phyloP scores from a whole-genome alignment of 92 coral and sea anemone species.

The Siderastrea siderea region DNA sequence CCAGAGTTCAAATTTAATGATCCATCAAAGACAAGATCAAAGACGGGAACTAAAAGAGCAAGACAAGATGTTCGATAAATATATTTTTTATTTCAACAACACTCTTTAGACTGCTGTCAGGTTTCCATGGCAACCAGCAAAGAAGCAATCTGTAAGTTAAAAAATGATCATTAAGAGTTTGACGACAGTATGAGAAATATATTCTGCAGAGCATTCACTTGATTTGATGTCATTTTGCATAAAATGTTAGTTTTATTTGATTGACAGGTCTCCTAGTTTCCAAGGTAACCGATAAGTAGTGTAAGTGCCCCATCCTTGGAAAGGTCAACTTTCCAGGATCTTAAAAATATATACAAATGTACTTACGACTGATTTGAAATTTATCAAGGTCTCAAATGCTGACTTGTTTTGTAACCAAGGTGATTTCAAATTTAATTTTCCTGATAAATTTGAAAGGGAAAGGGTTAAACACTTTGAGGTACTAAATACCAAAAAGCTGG shows the following conservation, averaged over 20 bases:
- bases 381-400: slow-evolving; percentile 8
- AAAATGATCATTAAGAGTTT: background rate
- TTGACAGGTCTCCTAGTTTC: slow-evolving; percentile 38
- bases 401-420: background rate
- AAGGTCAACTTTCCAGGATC: slow-evolving; percentile 17
- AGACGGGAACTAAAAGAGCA: slow-evolving; percentile 31
- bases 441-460: slow-evolving; percentile 27
- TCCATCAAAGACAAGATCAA: slow-evolving; percentile 43
- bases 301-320: background rate
- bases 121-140: slow-evolving; percentile 33
- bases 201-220: slow-evolving; percentile 14
- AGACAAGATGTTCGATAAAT: slow-evolving; percentile 19
- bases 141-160: background rate
- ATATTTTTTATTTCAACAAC: background rate
- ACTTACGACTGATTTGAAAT: slow-evolving; percentile 12
- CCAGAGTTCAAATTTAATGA: slow-evolving; percentile 25
- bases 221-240: slow-evolving; percentile 3
- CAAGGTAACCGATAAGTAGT: slow-evolving; percentile 19
- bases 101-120: background rate
- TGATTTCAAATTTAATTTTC: background rate
- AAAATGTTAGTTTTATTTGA: background rate
- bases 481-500: too few relatives aligned
- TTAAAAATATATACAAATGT: slow-evolving; percentile 14
- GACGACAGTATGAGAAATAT: background rate
- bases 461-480: slow-evolving; percentile 21